Base-by-base conservation (phyloP, 2,113 vertebrate species). In the Dryoscopus gambensis region DNA sequence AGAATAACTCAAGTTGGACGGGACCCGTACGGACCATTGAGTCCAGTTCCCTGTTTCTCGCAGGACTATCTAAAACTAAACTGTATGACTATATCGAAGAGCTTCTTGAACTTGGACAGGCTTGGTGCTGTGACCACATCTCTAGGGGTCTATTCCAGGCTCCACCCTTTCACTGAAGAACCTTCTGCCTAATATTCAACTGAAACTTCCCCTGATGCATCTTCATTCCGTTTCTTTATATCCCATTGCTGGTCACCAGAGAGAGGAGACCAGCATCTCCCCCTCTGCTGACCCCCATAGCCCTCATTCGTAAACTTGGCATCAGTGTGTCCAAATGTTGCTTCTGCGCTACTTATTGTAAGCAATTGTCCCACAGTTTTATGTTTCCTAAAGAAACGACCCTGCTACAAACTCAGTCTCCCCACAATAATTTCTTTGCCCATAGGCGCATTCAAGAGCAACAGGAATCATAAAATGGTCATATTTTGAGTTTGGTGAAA, bases 161-260 rank as follows among this genome's bases (percentile, higher is more conserved):
- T 10, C 7, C 4, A 17, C 4, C 3, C 7, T 53, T 21, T 44
- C 42, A 13, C 15, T 59, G 30, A 57, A 53, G 24, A 90, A 33
- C 18, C 5, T 67, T 67, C 44, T 59, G 27, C 63, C 53, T 37
- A 4, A n/a, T n/a, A 6, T 23, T 44, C 10, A n/a, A 0, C 11
- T 24, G 47, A 13, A 90, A 31, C 15, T 59, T 53, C 13, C 9
- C 7, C 31, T 50, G 24, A 40, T 0, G 1, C 28, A 64, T 28
- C 27, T 39, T 59, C 22, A 12, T 65, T 65, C 33, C 7, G 3
- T 50, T 81, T 59, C 22, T 28, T 16, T 2, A 1, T 31, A 11
- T 50, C 18, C 33, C 16, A 0, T 44, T 0, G 0, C 21, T 84
- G 35, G 6, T 35, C 12, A 63, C 39, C 9, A 30, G 42, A 53